Evolutionary conservation across 1,140 invertebrate species (phyloP).

Genomic region (Brachionus koreanus): DNA sequence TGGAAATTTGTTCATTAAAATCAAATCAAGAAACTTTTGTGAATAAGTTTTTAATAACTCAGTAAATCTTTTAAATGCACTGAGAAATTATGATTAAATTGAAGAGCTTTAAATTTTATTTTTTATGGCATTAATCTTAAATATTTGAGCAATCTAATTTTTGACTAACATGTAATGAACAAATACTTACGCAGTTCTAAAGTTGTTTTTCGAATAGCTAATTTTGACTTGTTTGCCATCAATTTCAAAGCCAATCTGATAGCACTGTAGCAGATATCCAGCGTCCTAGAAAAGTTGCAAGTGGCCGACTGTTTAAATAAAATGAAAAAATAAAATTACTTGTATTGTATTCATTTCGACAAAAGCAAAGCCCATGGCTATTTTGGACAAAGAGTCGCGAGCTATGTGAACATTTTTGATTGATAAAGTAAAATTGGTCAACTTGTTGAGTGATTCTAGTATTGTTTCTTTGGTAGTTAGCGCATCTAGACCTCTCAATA

Average conservation of each 20-base stretch:
- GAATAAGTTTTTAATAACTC: too few relatives aligned
- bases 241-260: constrained; percentile 49
- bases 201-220: constrained; percentile 58
- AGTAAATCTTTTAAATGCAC: too few relatives aligned
- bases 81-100: too few relatives aligned
- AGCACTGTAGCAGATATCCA: constrained; percentile 6
- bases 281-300: not conserved
- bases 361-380: constrained; percentile 76
- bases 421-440: constrained; percentile 61
- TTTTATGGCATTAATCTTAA: too few relatives aligned
- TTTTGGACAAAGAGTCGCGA: constrained; percentile 72
- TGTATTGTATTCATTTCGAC: constrained; percentile 75
- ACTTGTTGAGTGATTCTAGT: constrained; percentile 64
- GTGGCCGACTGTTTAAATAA: not conserved
- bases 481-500: constrained; percentile 78
- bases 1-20: too few relatives aligned
- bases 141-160: too few relatives aligned
- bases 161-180: too few relatives aligned
- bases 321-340: constrained; percentile 50
- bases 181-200: constrained; percentile 55
- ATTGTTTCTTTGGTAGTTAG: constrained; percentile 79
- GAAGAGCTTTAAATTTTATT: too few relatives aligned
- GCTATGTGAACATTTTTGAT: constrained; percentile 76
- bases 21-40: too few relatives aligned
- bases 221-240: constrained; percentile 58